Evolutionary conservation across 1,140 invertebrate species (phyloP), one percentile per base, ranked within the genome.

Genomic region (Drosophila asahinai): DNA sequence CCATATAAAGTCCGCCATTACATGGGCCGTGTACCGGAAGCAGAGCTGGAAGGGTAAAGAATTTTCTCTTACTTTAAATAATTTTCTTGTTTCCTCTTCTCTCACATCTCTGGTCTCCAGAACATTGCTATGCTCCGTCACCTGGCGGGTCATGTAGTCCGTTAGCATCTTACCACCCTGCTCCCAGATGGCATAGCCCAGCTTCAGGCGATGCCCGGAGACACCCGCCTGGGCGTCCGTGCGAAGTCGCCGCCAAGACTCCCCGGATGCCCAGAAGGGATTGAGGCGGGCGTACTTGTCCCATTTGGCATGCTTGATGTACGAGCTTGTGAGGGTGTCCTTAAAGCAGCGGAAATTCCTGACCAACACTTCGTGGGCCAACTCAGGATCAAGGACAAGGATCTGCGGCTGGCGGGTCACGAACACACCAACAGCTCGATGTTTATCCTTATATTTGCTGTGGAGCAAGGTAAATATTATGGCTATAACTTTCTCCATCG

Each of bases 171-270:
- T 73, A 11, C 86, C 83, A 7, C 86, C 89, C 27, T 81, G 61
- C 61, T 90, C 49, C 90, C 90, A 92, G 40, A 92, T 92, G 33
- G 76, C 70, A 55, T 73, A 92, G 33, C 75, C 90, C 15, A 62
- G 65, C 30, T 70, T 91, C 1, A 92, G 30, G 12, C 91, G 89
- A 70, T 92, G 81, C 0, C 86, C 86, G 1, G 94, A 94, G 52
- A 95, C 92, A 1, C 94, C 94, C 6, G 94, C 93, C 57, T 94
- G 94, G 15, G 94, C 92, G 33, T 95, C 93, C 5, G 81, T 75
- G 15, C 95, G 90, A 15, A 94, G 92, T 11, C 93, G 81, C 66
- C 95, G 94, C 95, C 95, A 96, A 19, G 77, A 81, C 8, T 93
- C 76, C 5, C 93, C 94, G 17, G 84, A 68, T 12, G 91, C 77